Evolutionary conservation across 2,113 vertebrate species (phyloP).

Genomic region (Lasiurus cinereus): DNA sequence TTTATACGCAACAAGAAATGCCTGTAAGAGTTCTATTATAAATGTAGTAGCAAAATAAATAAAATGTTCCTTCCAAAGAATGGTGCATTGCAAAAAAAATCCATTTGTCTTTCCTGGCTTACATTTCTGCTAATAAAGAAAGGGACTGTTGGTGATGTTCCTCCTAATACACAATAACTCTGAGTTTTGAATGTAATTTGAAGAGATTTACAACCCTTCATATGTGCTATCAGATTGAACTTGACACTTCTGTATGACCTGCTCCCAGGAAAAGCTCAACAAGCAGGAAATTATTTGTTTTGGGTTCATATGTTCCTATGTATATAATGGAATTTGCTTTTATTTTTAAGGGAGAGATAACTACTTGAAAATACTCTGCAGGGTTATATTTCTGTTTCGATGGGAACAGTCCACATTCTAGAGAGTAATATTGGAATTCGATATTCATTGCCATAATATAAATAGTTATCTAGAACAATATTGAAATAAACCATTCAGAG

Average conservation of each 20-base stretch:
- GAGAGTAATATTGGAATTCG: constrained; percentile 51
- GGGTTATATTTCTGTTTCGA: constrained; percentile 41
- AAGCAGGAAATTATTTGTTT: constrained; percentile 66
- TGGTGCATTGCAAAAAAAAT: background rate
- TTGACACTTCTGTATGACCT: background rate
- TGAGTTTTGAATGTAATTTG: background rate
- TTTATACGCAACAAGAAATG: background rate
- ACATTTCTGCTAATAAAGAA: background rate
- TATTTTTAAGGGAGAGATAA: constrained; percentile 47
- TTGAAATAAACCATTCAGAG: constrained; percentile 44
- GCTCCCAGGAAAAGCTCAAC: constrained; percentile 73
- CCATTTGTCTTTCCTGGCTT: background rate
- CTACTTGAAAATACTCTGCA: constrained; percentile 43
- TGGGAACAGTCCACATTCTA: constrained; percentile 46
- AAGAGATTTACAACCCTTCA: background rate
- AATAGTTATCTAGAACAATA: constrained; percentile 37
- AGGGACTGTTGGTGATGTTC: background rate
- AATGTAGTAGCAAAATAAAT: background rate
- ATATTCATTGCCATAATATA: constrained; percentile 7
- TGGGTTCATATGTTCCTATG: constrained; percentile 67
- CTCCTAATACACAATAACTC: background rate
- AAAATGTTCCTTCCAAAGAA: background rate
- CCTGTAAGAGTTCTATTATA: background rate
- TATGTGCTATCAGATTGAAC: background rate
- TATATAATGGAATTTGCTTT: constrained; percentile 8